These are phyloP conservation scores for Euphydryas editha DNA, from an alignment of 2,888 invertebrate species.

Conservation along the genomic window DNA sequence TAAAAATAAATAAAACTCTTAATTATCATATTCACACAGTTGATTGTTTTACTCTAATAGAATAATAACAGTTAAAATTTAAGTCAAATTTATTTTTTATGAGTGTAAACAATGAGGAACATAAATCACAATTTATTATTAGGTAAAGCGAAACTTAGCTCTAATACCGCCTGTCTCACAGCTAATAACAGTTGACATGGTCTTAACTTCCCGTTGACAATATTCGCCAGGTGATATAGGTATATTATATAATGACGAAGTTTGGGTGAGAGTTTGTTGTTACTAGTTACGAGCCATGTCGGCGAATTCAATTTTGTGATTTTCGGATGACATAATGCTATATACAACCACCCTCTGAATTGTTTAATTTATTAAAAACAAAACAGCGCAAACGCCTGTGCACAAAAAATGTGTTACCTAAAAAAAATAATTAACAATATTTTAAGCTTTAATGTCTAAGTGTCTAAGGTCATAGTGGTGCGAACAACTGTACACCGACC, in stretches of 20 bases:
- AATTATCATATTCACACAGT: no score
- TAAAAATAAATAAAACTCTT: background rate
- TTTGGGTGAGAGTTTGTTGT: constrained; percentile 26
- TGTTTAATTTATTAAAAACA: no score
- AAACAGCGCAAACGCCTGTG: no score
- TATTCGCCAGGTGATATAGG: constrained; percentile 35
- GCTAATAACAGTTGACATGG: constrained; percentile 25
- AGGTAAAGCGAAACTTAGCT: background rate
- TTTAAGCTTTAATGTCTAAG: no score
- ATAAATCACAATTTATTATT: background rate
- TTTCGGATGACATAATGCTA: background rate
- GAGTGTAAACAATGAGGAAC: background rate
- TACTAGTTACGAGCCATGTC: constrained; percentile 14
- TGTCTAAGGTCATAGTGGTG: no score
- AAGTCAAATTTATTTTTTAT: background rate
- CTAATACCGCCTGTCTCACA: background rate
- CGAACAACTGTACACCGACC: no score
- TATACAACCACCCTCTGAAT: background rate
- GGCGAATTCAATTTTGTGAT: background rate
- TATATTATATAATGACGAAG: constrained; percentile 38
- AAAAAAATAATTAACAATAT: no score
- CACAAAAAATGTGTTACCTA: no score
- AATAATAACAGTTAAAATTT: background rate
- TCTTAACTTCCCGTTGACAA: constrained; percentile 19
- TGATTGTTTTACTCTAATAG: no score